phyloP scores from a whole-genome alignment of 1,140 invertebrate genomes.

The Bombus cullumanus region DNA sequence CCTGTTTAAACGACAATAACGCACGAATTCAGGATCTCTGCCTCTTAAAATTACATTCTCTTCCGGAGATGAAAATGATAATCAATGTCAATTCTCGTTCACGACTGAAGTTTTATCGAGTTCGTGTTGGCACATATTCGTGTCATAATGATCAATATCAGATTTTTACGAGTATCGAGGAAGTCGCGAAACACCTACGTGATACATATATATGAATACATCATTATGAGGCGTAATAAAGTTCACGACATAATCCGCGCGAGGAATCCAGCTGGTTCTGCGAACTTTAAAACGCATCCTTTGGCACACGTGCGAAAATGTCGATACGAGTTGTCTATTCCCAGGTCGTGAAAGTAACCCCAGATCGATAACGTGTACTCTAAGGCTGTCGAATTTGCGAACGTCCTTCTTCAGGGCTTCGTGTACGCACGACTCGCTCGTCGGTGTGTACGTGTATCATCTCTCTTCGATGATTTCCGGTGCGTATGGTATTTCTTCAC shows the following conservation, averaged over 20 bases:
- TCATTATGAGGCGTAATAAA: conserved; percentile 14
- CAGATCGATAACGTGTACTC: conserved; percentile 21
- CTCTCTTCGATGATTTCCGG: background rate
- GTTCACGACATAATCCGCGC: background rate
- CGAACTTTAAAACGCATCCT: background rate
- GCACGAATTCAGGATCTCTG: background rate
- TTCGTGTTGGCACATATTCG: background rate
- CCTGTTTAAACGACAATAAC: background rate
- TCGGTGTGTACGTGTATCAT: background rate
- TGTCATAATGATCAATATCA: background rate
- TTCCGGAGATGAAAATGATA: background rate
- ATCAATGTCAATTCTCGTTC: background rate
- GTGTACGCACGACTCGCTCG: no score
- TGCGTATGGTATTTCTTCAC: background rate
- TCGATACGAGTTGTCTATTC: conserved; percentile 49
- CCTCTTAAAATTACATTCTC: background rate
- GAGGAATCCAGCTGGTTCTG: background rate
- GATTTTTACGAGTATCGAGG: conserved; percentile 2
- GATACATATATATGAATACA: background rate
- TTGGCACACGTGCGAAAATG: conserved; percentile 45
- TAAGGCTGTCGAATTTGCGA: background rate
- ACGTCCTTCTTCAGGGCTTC: background rate
- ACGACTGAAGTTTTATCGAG: background rate
- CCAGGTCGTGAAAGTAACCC: conserved; percentile 46
- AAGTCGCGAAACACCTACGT: background rate